A percentile compares a stretch with the other conserved stretches of the same genome.
Conservation (phyloP, 2,888 invertebrate species). For the Acanthococcus lagerstroemiae region DNA sequence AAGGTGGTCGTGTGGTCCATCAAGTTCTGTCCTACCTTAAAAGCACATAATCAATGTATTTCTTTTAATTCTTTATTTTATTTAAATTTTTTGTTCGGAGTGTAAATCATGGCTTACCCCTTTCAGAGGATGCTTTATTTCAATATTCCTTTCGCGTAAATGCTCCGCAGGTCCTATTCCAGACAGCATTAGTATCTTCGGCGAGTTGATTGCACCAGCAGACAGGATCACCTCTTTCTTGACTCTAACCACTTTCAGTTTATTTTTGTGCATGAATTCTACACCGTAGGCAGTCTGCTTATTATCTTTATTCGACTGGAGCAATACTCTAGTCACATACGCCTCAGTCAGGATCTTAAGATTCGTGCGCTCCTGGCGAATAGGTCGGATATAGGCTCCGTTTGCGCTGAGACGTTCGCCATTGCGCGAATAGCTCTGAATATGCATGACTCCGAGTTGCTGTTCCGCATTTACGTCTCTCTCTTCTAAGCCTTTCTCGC, state of each 20-base stretch:
- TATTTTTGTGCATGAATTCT: conserved; percentile 46
- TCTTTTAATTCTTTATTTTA: too few species aligned
- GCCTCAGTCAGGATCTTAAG: conserved; percentile 47
- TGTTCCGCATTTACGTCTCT: conserved; percentile 38
- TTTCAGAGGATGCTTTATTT: conserved; percentile 52
- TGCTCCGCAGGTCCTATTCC: conserved; percentile 55
- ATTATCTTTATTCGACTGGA: conserved; percentile 42
- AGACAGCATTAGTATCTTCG: conserved; percentile 54
- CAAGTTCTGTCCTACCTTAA: conserved; percentile 58
- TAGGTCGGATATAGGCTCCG: conserved; percentile 55
- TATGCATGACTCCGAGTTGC: conserved; percentile 51
- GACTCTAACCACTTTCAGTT: conserved; percentile 42
- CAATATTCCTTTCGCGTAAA: conserved; percentile 46
- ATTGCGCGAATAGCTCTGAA: conserved; percentile 52
- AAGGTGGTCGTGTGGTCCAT: conserved; percentile 63
- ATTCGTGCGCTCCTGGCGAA: conserved; percentile 46
- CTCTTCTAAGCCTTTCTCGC: conserved; percentile 49
- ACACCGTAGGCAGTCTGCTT: conserved; percentile 44
- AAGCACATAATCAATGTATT: too few species aligned
- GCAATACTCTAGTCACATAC: conserved; percentile 50
- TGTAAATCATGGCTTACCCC: conserved; percentile 30
- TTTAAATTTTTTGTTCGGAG: too few species aligned
- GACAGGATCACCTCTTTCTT: conserved; percentile 55
- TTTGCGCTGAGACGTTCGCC: conserved; percentile 53
- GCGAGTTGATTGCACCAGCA: conserved; percentile 50